These are phyloP conservation scores for Cylas formicarius DNA, from an alignment of 1,140 invertebrate genomes.

Conservation along the genomic window DNA sequence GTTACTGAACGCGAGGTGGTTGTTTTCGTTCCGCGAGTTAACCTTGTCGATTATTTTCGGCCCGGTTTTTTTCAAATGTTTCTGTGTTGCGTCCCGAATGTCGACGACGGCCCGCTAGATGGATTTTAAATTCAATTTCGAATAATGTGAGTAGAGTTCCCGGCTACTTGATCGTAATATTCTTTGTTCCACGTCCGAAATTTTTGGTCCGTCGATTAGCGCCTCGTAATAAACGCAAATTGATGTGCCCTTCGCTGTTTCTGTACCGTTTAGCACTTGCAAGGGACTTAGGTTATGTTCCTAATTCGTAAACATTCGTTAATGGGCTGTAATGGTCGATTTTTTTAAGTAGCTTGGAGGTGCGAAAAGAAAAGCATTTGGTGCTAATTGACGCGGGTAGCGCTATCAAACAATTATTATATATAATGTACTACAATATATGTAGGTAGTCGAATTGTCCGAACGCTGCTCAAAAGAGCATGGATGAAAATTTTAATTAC, in stretches of 20 bases:
- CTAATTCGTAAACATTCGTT: conserved; percentile 25
- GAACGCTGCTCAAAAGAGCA: too few relatives aligned
- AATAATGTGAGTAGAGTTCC: conserved; percentile 24
- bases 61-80: conserved; percentile 24
- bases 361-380: too few relatives aligned
- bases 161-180: not conserved
- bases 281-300: conserved; percentile 23
- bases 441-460: too few relatives aligned
- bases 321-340: too few relatives aligned
- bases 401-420: too few relatives aligned
- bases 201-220: conserved; percentile 16
- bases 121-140: conserved; percentile 20
- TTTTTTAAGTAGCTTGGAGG: too few relatives aligned
- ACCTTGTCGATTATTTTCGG: conserved; percentile 25
- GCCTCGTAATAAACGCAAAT: conserved; percentile 29
- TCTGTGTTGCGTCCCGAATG: conserved; percentile 10
- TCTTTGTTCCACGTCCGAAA: not conserved
- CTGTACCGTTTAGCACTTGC: conserved; percentile 25
- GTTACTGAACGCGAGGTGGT: conserved; percentile 18
- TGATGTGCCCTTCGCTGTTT: conserved; percentile 35
- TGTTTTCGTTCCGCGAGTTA: conserved; percentile 29
- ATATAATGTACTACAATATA: too few relatives aligned
- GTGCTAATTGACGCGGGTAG: too few relatives aligned
- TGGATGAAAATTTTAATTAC: too few relatives aligned
- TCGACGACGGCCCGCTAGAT: conserved; percentile 9